phyloP scores from a whole-genome alignment of 2,888 invertebrate genomes.

The Tortricodes alternella region DNA sequence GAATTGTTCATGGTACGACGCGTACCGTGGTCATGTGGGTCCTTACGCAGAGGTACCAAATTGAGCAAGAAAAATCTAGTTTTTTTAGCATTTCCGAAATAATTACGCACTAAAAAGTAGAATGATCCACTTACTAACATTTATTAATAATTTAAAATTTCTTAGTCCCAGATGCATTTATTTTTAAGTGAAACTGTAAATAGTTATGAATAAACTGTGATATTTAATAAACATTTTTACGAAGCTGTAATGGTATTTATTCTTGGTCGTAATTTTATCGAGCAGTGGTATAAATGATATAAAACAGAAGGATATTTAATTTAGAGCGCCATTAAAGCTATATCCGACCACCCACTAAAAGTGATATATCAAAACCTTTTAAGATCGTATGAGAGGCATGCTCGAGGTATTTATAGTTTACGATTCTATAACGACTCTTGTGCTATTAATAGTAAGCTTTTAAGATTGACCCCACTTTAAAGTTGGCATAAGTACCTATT shows the following conservation, averaged over 20 bases:
- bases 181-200: slow-evolving; percentile 28
- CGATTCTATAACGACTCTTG: slow-evolving; percentile 16
- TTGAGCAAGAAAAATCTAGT: no score
- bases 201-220: slow-evolving; percentile 46
- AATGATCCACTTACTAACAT: neutral
- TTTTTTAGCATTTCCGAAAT: no score
- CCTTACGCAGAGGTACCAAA: no score
- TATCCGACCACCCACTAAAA: slow-evolving; percentile 49
- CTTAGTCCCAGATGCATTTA: slow-evolving; percentile 14
- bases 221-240: slow-evolving; percentile 45
- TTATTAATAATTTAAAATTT: neutral
- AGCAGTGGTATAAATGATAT: slow-evolving; percentile 18
- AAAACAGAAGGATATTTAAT: slow-evolving; percentile 36
- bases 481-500: no score
- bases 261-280: slow-evolving; percentile 7
- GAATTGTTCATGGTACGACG: no score
- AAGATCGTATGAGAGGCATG: slow-evolving; percentile 39
- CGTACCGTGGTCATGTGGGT: no score
- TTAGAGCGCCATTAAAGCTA: slow-evolving; percentile 41
- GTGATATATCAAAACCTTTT: slow-evolving; percentile 45
- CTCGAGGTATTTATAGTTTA: slow-evolving; percentile 29
- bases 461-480: neutral
- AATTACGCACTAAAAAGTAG: no score
- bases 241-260: slow-evolving; percentile 17
- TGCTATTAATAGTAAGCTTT: neutral